Evolutionary conservation across 2,113 vertebrate genomes (phyloP), one percentile per base, ranked within the genome.

Genomic region (Coracopsis vasa): DNA sequence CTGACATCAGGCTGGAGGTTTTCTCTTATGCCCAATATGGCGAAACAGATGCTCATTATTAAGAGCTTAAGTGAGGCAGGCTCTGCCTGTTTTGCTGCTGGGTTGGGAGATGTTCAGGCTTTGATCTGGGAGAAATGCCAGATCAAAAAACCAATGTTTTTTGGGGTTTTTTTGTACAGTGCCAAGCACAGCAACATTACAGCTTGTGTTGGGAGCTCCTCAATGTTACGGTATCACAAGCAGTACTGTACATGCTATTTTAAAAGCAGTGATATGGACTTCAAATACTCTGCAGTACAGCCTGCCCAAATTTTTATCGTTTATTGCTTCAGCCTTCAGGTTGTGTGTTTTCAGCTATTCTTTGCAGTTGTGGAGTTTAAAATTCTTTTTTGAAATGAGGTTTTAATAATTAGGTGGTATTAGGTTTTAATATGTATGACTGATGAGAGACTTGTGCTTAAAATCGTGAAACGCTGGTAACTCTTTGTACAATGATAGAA

Each of bases 141-240:
- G 7, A 33, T 54, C 53, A 54, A 54, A 54, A 54, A 19, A 12
- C 7, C 53, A 54, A 8, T 31, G 17, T 37, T 84, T 27, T 9
- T n/a, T 64, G 5, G 4, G 4, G 19, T 19, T 21, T 72, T 72
- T 29, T 54, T 37, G 31, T 39, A 4, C 1, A 4, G 10, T 80
- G 31, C 12, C 33, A 45, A 41, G 16, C 27, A 14, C 8, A 37
- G 21, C 3, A 2, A 16, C 2, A 3, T 72, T 67, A 9, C 42
- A 42, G 29, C 17, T 48, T 78, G 17, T 51, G 4, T n/a, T 61
- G 28, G 11, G 37, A 78, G 6, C 17, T 44, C 39, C 41, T 73
- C 6, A 8, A 0, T 65, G 37, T 74, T 60, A 25, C 0, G 0
- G 7, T 80, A 11, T 37, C 37, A 35, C 20, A 48, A 39, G 44